phyloP scores from a whole-genome alignment of 2,888 invertebrate species.

The Drosophila atripex region DNA sequence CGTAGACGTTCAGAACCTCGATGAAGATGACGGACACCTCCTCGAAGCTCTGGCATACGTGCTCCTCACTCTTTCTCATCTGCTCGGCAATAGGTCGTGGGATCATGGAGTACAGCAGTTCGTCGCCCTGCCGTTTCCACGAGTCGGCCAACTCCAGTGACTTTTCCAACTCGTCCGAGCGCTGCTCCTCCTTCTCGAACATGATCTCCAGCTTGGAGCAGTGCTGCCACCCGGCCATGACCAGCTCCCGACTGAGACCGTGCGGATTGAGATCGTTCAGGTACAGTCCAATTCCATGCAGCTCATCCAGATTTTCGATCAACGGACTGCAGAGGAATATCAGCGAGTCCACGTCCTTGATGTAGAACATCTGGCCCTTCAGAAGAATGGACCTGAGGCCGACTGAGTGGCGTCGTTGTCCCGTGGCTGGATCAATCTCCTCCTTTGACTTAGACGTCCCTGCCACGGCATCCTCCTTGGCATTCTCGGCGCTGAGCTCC shows the following conservation, averaged over 20 bases:
- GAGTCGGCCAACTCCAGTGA: slow-evolving; percentile 91
- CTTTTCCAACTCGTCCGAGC: slow-evolving; percentile 91
- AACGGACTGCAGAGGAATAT: slow-evolving; percentile 95
- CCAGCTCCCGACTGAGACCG: slow-evolving; percentile 92
- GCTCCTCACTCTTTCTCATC: slow-evolving; percentile 90
- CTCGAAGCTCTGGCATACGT: slow-evolving; percentile 90
- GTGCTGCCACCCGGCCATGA: slow-evolving; percentile 93
- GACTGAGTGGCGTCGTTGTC: slow-evolving; percentile 72
- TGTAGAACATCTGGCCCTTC: slow-evolving; percentile 93
- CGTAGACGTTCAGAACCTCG: slow-evolving; percentile 82
- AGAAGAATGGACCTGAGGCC: slow-evolving; percentile 87
- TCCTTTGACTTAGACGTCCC: slow-evolving; percentile 41
- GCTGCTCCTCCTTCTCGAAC: slow-evolving; percentile 92
- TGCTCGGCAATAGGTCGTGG: slow-evolving; percentile 93
- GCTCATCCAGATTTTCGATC: slow-evolving; percentile 93
- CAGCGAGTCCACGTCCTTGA: slow-evolving; percentile 91
- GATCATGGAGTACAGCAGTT: slow-evolving; percentile 95
- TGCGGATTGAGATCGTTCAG: slow-evolving; percentile 94
- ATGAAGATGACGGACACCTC: slow-evolving; percentile 84
- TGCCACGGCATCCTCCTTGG: slow-evolving; percentile 33
- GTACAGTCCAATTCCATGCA: slow-evolving; percentile 91
- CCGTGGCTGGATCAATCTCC: slow-evolving; percentile 70
- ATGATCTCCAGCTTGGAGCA: slow-evolving; percentile 91
- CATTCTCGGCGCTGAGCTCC: slow-evolving; percentile 54
- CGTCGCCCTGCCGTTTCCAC: slow-evolving; percentile 94